Base-by-base conservation (phyloP, 2,888 invertebrate genomes). In the Amorpha juglandis region DNA sequence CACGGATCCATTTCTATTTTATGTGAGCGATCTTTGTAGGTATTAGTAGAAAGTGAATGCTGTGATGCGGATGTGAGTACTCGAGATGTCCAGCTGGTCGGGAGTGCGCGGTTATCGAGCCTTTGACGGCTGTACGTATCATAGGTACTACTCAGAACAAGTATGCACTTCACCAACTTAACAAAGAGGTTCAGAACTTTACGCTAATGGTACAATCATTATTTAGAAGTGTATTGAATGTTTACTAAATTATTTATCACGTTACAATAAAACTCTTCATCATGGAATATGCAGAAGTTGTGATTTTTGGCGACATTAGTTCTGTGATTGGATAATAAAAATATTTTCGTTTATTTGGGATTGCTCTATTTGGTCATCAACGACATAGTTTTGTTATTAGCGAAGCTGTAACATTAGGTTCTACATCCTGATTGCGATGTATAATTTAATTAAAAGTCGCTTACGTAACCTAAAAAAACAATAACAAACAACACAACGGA, bases 21-120 rank as follows among this genome's bases (percentile, higher is more conserved):
- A 55, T 47, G 33, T 19, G 47, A 35, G 19, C 7, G 55, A 48
- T 55, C 48, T 21, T 65, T 65, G 52, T 63, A 62, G 33, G 47
- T 47, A 45, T 70, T 71, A 73, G 74, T 83, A 84, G 86, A 86
- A 85, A 86, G 86, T 81, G 82, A 84, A 69, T 64, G 71, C 70
- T 69, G 63, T 71, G 68, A 76, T 70, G 72, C 81, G 82, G 80
- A 81, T 79, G 75, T 76, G 73, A 67, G 73, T 77, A 79, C 80
- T 81, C 66, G 77, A 82, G 69, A 74, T 75, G 75, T 72, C 75
- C 78, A 79, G 73, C 76, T 76, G 69, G 66, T 66, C 67, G 53
- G 67, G 76, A 80, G 81, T 77, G 77, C 71, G 63, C 67, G 69
- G 64, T 74, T 69, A 58, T 58, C 58, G 12, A 12, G 58, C 58